Percentiles rank a stretch among this genome's conserved stretches.
phyloP scores from a whole-genome alignment of 2,888 invertebrate genomes.

The Drosophila mimetica region DNA sequence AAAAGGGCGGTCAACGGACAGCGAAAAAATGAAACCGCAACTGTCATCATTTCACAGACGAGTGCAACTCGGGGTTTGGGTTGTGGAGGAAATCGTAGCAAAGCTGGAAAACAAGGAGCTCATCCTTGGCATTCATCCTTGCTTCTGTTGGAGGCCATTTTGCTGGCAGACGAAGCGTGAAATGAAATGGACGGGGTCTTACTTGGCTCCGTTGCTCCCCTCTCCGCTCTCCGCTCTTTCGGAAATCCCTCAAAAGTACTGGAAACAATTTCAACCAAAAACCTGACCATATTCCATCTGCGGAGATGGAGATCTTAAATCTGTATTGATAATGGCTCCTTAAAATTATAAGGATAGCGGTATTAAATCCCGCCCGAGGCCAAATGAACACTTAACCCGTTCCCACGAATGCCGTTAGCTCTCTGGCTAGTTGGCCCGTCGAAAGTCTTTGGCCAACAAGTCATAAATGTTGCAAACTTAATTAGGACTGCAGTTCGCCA shows the following conservation, averaged over 20 bases:
- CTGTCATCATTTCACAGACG: conserved; percentile 69
- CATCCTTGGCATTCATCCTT: conserved; percentile 3
- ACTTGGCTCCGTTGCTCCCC: conserved; percentile 19
- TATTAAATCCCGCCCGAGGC: neutral
- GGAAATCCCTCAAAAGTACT: neutral
- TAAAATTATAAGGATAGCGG: no score
- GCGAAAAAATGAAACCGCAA: conserved; percentile 63
- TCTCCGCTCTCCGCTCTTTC: neutral
- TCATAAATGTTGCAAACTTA: conserved; percentile 77
- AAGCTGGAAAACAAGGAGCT: conserved; percentile 22
- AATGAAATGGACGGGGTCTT: conserved; percentile 56
- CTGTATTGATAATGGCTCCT: neutral
- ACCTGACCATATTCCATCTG: neutral
- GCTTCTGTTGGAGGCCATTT: conserved; percentile 40
- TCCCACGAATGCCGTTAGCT: conserved; percentile 5
- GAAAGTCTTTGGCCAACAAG: conserved; percentile 64
- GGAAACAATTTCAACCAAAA: conserved; percentile 2
- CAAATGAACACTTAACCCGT: conserved; percentile 10
- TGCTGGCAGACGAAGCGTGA: conserved; percentile 62
- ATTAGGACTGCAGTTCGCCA: conserved; percentile 57
- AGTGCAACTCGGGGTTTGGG: conserved; percentile 35
- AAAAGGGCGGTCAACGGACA: neutral
- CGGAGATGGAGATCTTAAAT: no score
- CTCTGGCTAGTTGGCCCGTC: conserved; percentile 44
- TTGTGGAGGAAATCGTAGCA: neutral